Evolutionary conservation across 2,113 vertebrate species (phyloP), one percentile per base, ranked within the genome.

Genomic region (Sinocyclocheilus anophthalmus): DNA sequence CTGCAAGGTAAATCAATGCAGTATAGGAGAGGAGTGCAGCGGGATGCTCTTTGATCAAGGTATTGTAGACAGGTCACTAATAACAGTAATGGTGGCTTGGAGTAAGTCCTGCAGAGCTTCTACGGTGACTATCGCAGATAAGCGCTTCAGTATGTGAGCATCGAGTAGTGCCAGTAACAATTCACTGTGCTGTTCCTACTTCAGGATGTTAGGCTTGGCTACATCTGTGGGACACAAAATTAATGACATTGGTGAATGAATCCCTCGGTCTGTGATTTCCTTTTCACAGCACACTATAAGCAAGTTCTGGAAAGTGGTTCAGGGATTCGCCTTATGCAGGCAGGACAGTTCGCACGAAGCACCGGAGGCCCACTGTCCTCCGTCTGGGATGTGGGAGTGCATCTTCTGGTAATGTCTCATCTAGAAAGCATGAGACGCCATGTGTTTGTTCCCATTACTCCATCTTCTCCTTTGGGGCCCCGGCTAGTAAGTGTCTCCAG

Each of bases 401-500:
- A 26, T 75, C 53, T 73, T 84, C 13, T 80, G 76, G 37, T 26
- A 37, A 86, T 59, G 55, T 65, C 65, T 89, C 80, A 37, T 82
- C 86, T 39, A 76, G 39, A 76, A 81, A 87, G 57, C 67, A 83
- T 22, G 48, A 69, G 61, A 69, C 55, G 48, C 14, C 20, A 83
- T 76, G 13, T 57, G 53, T 61, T 37, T 81, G 72, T 26, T 55
- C 24, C 50, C 3, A 18, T 81, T 50, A 45, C 22, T 76, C 48
- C 45, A 24, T 87, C 33, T 79, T 72, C 48, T 30, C 22, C 83
- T 80, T 73, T 75, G 61, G 70, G 77, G 42, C 33, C 6, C 5
- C 83, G 30, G 67, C 79, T 87, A 85, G 87, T 75, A 77, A 84
- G 77, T 79, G 77, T 77, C 77, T 88, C 76, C 88, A 87, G 69